A percentile compares a stretch with the other conserved stretches of the same genome.
Evolutionary conservation across 2,797 vertebrate species (phyloP).

Genomic region (Fundulus diaphanus): DNA sequence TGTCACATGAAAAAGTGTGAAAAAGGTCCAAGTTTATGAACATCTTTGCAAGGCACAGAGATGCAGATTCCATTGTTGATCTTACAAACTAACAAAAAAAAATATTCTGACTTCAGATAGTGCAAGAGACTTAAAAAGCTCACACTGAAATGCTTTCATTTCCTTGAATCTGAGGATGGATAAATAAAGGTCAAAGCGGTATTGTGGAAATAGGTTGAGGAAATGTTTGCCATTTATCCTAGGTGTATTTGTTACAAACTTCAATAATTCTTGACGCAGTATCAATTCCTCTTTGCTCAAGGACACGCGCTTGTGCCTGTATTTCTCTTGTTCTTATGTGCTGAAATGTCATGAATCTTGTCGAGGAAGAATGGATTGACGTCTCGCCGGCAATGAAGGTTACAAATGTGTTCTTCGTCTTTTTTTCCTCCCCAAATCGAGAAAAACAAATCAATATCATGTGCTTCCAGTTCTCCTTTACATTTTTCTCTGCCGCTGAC

Average conservation of each 20-base stretch:
- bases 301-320: conserved; percentile 58
- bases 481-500: conserved; percentile 63
- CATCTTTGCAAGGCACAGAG: background rate
- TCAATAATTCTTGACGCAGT: conserved; percentile 72
- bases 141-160: conserved; percentile 14
- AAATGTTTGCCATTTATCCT: conserved; percentile 51
- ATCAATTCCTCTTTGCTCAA: conserved; percentile 73
- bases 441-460: conserved; percentile 77
- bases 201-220: conserved; percentile 57
- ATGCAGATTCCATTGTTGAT: conserved; percentile 1
- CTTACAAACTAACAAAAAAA: background rate
- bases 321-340: conserved; percentile 38
- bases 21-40: background rate
- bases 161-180: conserved; percentile 30
- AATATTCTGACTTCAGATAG: conserved; percentile 4
- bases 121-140: background rate
- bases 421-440: conserved; percentile 32
- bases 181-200: conserved; percentile 43
- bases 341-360: conserved; percentile 77
- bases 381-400: conserved; percentile 66
- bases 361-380: conserved; percentile 67
- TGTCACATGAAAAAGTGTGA: background rate
- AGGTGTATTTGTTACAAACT: conserved; percentile 69
- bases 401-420: conserved; percentile 66
- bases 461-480: conserved; percentile 47